A percentile compares a stretch with the other conserved stretches of the same genome.
These are phyloP conservation scores for Onychomys arenicola DNA, from an alignment of 2,797 vertebrate genomes.

Conservation along the genomic window DNA sequence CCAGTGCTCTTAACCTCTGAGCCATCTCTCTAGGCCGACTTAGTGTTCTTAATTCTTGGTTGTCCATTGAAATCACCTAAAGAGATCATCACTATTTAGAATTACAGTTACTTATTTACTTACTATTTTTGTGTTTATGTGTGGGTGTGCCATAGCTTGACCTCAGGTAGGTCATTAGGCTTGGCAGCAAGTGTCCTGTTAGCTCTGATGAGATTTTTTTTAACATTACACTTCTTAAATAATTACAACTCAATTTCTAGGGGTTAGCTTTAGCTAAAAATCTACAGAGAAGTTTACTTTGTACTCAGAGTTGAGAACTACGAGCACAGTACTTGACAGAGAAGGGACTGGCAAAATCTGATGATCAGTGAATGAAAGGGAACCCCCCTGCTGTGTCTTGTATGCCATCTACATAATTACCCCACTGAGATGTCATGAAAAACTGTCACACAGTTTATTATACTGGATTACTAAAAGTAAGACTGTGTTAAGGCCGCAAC, in stretches of 20 bases:
- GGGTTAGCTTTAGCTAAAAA: not conserved
- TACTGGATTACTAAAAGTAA: not conserved
- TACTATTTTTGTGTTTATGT: not conserved
- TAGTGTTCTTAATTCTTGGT: not conserved
- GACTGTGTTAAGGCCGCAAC: constrained; percentile 6
- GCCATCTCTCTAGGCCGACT: too few species aligned
- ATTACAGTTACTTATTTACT: not conserved
- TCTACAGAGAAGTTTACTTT: constrained; percentile 19
- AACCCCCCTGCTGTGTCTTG: not conserved
- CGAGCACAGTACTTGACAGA: constrained; percentile 9
- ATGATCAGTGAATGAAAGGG: not conserved
- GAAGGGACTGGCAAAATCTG: not conserved
- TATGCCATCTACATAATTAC: not conserved
- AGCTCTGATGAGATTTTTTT: not conserved
- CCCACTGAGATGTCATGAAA: not conserved
- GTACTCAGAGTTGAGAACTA: not conserved
- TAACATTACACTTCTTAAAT: not conserved
- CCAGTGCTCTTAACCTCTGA: too few species aligned
- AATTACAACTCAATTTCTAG: constrained; percentile 27
- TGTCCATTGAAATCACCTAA: not conserved
- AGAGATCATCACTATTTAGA: not conserved
- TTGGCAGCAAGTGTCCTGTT: not conserved
- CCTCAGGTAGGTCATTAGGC: too few species aligned
- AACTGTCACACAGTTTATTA: not conserved
- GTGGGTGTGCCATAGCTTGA: too few species aligned